Conservation (phyloP, 2,888 invertebrate species). For the Hirtodrosophila trivittata region DNA sequence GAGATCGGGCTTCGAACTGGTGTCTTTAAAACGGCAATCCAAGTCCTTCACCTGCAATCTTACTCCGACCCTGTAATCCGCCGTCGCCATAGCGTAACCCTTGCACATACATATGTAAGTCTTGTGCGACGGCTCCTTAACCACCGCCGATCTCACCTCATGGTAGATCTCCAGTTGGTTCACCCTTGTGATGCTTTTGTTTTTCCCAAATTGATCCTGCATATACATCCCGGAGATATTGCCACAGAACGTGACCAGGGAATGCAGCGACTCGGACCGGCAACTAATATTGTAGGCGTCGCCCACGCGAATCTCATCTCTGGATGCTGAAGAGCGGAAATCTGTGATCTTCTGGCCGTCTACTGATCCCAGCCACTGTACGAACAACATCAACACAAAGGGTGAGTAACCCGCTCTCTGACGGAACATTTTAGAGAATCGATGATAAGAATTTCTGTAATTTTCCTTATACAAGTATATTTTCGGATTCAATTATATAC, state of each 20-base stretch:
- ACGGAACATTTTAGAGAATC: no score
- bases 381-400: no score
- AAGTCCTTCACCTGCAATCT: conserved; percentile 4
- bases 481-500: no score
- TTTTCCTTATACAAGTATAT: no score
- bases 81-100: fast-evolving
- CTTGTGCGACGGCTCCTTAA: neutral
- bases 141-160: neutral
- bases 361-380: no score
- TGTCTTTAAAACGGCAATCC: neutral
- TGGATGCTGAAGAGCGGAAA: no score
- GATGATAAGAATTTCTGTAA: no score
- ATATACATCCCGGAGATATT: neutral
- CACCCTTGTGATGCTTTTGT: neutral
- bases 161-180: conserved; percentile 3
- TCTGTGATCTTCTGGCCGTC: no score
- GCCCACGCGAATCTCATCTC: conserved; percentile 7
- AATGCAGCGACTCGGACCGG: neutral
- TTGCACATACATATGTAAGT: conserved; percentile 14
- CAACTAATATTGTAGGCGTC: conserved; percentile 35
- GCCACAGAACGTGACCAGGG: neutral
- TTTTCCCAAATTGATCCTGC: neutral
- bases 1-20: neutral
- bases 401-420: no score
- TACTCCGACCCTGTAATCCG: conserved; percentile 12